Percentiles rank a stretch among this genome's conserved stretches.
These are phyloP conservation scores for Drosophila lacertosa DNA, from an alignment of 1,140 invertebrate genomes.

Conservation along the genomic window DNA sequence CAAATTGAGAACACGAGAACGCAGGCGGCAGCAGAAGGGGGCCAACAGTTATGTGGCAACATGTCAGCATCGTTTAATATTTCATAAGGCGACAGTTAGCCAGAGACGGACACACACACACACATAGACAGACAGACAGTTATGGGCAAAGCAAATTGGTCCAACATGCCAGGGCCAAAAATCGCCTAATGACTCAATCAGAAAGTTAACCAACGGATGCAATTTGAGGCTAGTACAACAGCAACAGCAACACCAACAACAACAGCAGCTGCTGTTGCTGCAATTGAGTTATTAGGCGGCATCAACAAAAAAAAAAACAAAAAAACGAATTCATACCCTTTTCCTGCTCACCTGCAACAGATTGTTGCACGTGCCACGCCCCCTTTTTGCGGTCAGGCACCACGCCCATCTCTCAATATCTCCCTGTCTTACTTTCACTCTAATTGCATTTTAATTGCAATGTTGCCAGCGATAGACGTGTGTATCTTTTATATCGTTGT, in stretches of 20 bases:
- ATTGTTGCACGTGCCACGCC: conserved; percentile 21
- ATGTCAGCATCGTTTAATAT: conserved; percentile 59
- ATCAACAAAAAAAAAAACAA: no score
- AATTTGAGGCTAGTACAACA: not conserved
- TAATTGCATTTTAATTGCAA: conserved; percentile 79
- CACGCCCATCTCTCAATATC: not conserved
- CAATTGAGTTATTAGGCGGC: conserved; percentile 41
- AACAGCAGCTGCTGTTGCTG: not conserved
- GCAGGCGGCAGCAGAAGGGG: not conserved
- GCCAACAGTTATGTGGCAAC: conserved; percentile 43
- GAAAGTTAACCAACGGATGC: not conserved
- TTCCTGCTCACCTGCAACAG: conserved; percentile 1
- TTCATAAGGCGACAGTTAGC: conserved; percentile 51
- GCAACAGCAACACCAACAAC: not conserved
- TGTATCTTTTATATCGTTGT: not conserved
- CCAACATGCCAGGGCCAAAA: no score
- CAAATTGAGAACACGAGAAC: conserved; percentile 62
- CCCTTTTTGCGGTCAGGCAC: not conserved
- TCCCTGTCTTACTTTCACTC: conserved; percentile 31
- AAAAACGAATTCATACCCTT: no score
- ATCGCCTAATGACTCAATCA: conserved; percentile 7
- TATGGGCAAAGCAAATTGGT: conserved; percentile 40
- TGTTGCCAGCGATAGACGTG: conserved; percentile 6
- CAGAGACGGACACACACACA: no score
- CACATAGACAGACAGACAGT: conserved; percentile 35